A percentile compares a stretch with the other conserved stretches of the same genome.
Evolutionary conservation across 2,888 invertebrate species (phyloP).

Genomic region (Pristionchus japonicus): DNA sequence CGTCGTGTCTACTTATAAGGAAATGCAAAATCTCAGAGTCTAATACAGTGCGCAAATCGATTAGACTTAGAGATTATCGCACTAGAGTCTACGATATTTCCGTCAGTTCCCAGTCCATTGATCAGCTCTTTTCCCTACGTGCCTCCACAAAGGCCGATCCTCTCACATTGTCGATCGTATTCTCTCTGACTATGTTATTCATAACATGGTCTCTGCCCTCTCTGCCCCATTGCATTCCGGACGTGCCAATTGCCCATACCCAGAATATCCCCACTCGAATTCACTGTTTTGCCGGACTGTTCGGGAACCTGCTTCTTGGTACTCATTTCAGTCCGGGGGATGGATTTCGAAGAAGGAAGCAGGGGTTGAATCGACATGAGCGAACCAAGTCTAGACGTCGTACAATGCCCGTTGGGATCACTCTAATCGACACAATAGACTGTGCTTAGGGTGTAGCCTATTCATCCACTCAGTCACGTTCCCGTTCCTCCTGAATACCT

Average conservation of each 20-base stretch:
- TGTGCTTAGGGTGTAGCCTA: too few relatives aligned
- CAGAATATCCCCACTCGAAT: background rate
- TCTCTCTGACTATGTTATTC: background rate
- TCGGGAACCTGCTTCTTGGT: background rate
- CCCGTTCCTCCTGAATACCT: background rate
- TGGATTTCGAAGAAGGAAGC: background rate
- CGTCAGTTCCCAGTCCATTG: background rate
- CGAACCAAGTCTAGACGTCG: background rate
- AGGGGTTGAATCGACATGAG: background rate
- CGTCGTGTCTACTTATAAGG: too few relatives aligned
- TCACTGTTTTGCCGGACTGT: background rate
- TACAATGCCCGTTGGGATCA: too few relatives aligned
- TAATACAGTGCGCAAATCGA: too few relatives aligned
- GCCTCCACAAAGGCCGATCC: background rate
- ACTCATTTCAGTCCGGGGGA: background rate
- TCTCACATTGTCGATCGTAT: background rate
- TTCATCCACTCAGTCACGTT: too few relatives aligned
- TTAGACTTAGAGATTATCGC: too few relatives aligned
- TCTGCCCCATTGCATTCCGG: background rate
- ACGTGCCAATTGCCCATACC: constrained; percentile 2
- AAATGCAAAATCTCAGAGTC: too few relatives aligned
- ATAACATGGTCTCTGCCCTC: background rate
- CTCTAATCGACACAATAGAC: too few relatives aligned
- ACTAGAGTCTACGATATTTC: too few relatives aligned
- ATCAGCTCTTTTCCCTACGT: background rate